phyloP scores from a whole-genome alignment of 1,140 invertebrate genomes.

The Uloborus diversus region DNA sequence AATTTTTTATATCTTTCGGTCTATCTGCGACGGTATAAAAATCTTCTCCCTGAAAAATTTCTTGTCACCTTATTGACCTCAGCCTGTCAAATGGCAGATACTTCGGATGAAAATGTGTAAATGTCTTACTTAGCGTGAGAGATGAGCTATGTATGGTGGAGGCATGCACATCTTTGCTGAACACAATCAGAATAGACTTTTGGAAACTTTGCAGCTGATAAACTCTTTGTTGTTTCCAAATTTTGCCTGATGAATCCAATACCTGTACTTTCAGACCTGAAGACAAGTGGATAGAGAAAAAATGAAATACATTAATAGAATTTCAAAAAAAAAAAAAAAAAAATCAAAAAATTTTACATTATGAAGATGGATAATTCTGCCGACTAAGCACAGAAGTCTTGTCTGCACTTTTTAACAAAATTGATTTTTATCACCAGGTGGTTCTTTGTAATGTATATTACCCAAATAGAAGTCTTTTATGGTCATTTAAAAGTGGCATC shows the following conservation, averaged over 20 bases:
- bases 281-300: not conserved
- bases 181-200: slow-evolving; percentile 16
- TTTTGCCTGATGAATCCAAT: slow-evolving; percentile 6
- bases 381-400: too few species aligned
- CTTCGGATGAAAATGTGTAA: not conserved
- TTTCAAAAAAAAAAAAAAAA: not conserved
- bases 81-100: not conserved
- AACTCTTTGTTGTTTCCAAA: not conserved
- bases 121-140: too few species aligned
- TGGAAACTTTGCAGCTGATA: not conserved
- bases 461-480: not conserved
- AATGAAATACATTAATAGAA: not conserved
- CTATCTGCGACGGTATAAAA: not conserved
- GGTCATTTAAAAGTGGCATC: too few species aligned
- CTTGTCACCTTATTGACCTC: not conserved
- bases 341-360: not conserved
- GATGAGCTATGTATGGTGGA: too few species aligned
- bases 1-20: not conserved
- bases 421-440: not conserved
- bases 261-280: slow-evolving; percentile 23
- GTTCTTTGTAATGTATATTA: not conserved
- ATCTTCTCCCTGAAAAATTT: not conserved
- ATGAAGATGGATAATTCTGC: not conserved
- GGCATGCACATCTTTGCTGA: slow-evolving; percentile 8
- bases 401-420: too few species aligned